These are phyloP conservation scores for Ormyrus nitidulus DNA, from an alignment of 2,888 invertebrate genomes.

Conservation along the genomic window DNA sequence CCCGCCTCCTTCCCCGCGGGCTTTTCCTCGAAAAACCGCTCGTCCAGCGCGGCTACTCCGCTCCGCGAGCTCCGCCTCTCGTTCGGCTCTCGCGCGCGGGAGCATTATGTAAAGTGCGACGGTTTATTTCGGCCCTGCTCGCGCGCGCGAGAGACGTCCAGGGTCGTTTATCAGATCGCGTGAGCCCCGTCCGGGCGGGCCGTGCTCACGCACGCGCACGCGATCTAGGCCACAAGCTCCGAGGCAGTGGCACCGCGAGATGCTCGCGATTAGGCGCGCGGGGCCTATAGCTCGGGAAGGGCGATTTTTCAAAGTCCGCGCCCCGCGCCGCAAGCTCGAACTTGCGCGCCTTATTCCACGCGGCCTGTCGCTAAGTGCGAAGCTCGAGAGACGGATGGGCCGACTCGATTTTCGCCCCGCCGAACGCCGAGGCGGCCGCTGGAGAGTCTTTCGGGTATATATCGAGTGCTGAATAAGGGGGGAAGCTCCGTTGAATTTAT, in stretches of 20 bases:
- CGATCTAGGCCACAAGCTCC: slow-evolving; percentile 68
- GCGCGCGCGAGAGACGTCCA: slow-evolving; percentile 68
- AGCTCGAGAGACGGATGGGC: too few species aligned
- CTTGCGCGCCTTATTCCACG: not conserved
- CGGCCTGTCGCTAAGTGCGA: not conserved
- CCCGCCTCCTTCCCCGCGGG: too few species aligned
- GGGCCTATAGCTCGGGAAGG: not conserved
- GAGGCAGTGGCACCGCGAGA: slow-evolving; percentile 57
- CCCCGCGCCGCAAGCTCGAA: slow-evolving; percentile 37
- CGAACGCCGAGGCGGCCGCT: too few species aligned
- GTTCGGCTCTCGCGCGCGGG: not conserved
- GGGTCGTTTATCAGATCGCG: slow-evolving; percentile 71
- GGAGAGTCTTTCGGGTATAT: too few species aligned
- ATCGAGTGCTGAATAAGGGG: too few species aligned
- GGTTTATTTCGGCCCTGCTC: slow-evolving; percentile 70
- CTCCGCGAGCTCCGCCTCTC: not conserved
- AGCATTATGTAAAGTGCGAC: slow-evolving; percentile 73
- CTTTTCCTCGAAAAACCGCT: too few species aligned
- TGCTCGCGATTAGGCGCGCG: slow-evolving; percentile 62
- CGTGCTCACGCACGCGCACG: slow-evolving; percentile 39
- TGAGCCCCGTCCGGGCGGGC: slow-evolving; percentile 62
- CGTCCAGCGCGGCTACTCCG: not conserved
- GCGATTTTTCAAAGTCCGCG: slow-evolving; percentile 51
- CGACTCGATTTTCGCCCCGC: too few species aligned
- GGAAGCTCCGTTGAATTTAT: not conserved